These are phyloP conservation scores for Spilosoma lubricipeda DNA, from an alignment of 2,888 invertebrate species.

Conservation along the genomic window DNA sequence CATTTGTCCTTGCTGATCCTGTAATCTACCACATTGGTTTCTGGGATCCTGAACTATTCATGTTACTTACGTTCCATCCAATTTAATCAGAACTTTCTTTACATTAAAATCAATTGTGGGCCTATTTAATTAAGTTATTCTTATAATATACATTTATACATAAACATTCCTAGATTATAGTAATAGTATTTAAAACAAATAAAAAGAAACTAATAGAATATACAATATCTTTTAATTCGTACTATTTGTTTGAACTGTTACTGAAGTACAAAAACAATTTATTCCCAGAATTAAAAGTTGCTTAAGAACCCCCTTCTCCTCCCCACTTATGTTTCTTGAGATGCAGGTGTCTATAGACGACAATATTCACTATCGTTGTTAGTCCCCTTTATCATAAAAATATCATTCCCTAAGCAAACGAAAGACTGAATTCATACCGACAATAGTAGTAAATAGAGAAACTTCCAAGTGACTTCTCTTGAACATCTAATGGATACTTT, in stretches of 20 bases:
- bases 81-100: not conserved
- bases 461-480: not conserved
- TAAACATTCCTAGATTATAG: too few species aligned
- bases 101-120: not conserved
- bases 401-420: not conserved
- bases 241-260: too few species aligned
- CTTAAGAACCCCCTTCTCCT: not conserved
- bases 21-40: too few species aligned
- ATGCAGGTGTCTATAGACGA: too few species aligned
- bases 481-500: constrained; percentile 10
- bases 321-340: too few species aligned
- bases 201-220: too few species aligned
- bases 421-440: not conserved
- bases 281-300: not conserved
- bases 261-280: not conserved
- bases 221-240: too few species aligned
- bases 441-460: not conserved
- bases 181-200: too few species aligned
- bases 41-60: too few species aligned
- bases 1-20: too few species aligned
- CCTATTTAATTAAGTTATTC: too few species aligned
- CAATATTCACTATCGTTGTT: not conserved
- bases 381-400: not conserved
- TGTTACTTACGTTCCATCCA: not conserved
- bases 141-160: too few species aligned